phyloP scores from a whole-genome alignment of 2,888 invertebrate species.

The Eumacrocentrus americanus region DNA sequence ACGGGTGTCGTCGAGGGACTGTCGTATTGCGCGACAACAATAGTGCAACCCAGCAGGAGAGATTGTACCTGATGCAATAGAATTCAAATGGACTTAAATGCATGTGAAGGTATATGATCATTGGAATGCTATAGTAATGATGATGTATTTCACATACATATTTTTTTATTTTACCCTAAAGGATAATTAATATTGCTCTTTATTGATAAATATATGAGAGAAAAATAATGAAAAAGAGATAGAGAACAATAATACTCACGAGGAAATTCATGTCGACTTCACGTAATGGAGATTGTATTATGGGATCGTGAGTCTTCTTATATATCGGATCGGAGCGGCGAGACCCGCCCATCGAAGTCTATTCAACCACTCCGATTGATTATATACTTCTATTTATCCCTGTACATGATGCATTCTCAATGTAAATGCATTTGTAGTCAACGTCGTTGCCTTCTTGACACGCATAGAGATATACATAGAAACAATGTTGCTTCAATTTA shows the following conservation, averaged over 20 bases:
- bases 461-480: background rate
- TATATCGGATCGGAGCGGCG: constrained; percentile 59
- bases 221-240: constrained; percentile 18
- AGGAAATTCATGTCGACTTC: constrained; percentile 50
- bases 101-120: too few species aligned
- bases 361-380: constrained; percentile 49
- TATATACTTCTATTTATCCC: background rate
- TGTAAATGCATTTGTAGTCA: background rate
- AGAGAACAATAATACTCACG: constrained; percentile 46
- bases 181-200: background rate
- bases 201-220: background rate
- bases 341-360: constrained; percentile 57
- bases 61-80: too few species aligned
- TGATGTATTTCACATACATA: constrained; percentile 13
- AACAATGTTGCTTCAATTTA: too few species aligned
- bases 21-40: background rate
- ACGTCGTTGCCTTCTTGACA: background rate
- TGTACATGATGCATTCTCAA: background rate
- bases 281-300: constrained; percentile 50
- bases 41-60: too few species aligned
- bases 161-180: background rate
- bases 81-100: too few species aligned
- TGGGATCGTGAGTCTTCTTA: constrained; percentile 57
- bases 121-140: too few species aligned
- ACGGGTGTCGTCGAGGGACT: constrained; percentile 68